phyloP scores from a whole-genome alignment of 2,797 vertebrate species.

The Pempheris klunzingeri region DNA sequence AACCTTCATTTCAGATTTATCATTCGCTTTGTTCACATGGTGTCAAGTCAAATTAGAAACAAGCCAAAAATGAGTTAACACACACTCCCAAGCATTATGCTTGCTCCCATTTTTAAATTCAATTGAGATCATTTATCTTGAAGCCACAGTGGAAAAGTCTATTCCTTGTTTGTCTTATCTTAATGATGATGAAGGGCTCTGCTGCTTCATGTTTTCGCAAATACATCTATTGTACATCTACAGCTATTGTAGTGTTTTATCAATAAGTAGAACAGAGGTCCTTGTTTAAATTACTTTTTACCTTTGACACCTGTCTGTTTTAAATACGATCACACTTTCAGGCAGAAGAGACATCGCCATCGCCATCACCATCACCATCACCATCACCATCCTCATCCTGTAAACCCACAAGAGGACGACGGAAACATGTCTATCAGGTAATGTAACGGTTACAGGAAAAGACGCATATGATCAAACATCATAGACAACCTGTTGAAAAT shows the following conservation, averaged over 20 bases:
- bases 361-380: no score
- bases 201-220: not conserved
- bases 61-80: not conserved
- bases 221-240: not conserved
- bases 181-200: not conserved
- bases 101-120: not conserved
- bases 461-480: not conserved
- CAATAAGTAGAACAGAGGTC: not conserved
- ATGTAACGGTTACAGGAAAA: not conserved
- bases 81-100: not conserved
- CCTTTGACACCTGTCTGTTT: not conserved
- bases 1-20: slow-evolving; percentile 19
- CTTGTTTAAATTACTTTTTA: not conserved
- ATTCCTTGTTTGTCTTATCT: not conserved
- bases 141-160: not conserved
- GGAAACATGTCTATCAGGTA: slow-evolving; percentile 78
- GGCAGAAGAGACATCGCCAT: slow-evolving; percentile 55
- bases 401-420: slow-evolving; percentile 61
- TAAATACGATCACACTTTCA: slow-evolving; percentile 60
- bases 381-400: no score
- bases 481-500: no score
- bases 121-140: not conserved
- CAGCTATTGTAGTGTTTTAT: not conserved
- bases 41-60: slow-evolving; percentile 5
- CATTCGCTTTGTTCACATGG: slow-evolving; percentile 21